Percentiles rank a stretch among this genome's conserved stretches.
These are phyloP conservation scores for Desoria tigrina DNA, from an alignment of 2,888 invertebrate genomes.

Conservation along the genomic window DNA sequence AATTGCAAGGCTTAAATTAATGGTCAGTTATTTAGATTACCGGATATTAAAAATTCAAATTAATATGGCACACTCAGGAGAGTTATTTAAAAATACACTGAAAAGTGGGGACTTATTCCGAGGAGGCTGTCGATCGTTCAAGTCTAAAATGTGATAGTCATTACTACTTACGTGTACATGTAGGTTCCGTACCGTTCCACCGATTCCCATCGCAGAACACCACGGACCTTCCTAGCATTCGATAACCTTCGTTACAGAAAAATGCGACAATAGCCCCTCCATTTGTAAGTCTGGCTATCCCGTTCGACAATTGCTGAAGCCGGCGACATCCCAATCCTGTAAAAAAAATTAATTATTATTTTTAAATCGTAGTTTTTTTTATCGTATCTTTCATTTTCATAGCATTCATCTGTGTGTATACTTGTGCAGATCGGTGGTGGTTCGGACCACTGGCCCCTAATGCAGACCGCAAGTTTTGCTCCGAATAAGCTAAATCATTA, in stretches of 20 bases:
- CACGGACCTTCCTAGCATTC: slow-evolving; percentile 28
- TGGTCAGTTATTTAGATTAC: no score
- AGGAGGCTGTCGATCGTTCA: no score
- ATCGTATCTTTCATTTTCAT: no score
- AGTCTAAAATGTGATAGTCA: no score
- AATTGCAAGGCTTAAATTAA: no score
- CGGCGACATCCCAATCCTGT: slow-evolving; percentile 37
- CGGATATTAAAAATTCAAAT: no score
- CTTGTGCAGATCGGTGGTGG: slow-evolving; percentile 45
- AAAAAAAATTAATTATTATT: neutral
- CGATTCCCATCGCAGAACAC: slow-evolving; percentile 43
- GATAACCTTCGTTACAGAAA: slow-evolving; percentile 40
- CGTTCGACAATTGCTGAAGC: slow-evolving; percentile 25
- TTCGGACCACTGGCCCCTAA: slow-evolving; percentile 44
- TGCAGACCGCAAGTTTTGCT: slow-evolving; percentile 37
- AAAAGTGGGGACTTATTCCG: no score
- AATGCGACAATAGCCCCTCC: slow-evolving; percentile 47
- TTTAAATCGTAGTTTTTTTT: neutral
- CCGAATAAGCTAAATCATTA: slow-evolving; percentile 31
- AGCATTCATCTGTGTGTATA: no score
- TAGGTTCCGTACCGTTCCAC: slow-evolving; percentile 49
- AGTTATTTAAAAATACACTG: no score
- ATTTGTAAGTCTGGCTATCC: slow-evolving; percentile 29
- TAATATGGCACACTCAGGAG: no score
- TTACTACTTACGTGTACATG: slow-evolving; percentile 22